These are phyloP conservation scores for Drosophila vallismaia DNA, from an alignment of 2,888 invertebrate species.

Conservation along the genomic window DNA sequence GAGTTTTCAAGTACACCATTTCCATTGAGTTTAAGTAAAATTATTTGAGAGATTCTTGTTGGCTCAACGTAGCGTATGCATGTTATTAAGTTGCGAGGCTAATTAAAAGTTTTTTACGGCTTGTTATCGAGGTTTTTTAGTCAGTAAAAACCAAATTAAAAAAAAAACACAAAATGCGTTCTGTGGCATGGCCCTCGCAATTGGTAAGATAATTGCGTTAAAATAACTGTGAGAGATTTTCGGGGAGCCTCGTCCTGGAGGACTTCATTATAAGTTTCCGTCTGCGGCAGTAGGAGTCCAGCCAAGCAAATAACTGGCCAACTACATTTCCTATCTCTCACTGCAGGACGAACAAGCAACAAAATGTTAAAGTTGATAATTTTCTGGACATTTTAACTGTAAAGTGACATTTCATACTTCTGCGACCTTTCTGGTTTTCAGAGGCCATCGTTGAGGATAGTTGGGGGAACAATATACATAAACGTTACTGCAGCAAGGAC, in stretches of 20 bases:
- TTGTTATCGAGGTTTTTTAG: slow-evolving; percentile 20
- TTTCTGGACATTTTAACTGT: slow-evolving; percentile 71
- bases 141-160: slow-evolving; percentile 23
- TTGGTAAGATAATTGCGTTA: slow-evolving; percentile 60
- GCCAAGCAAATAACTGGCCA: slow-evolving; percentile 34
- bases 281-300: slow-evolving; percentile 26
- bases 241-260: slow-evolving; percentile 46
- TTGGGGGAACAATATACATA: slow-evolving; percentile 62
- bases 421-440: slow-evolving; percentile 44
- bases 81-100: slow-evolving; percentile 56
- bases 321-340: slow-evolving; percentile 43
- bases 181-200: slow-evolving; percentile 23
- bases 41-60: slow-evolving; percentile 20
- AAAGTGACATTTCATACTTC: slow-evolving; percentile 67
- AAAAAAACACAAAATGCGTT: slow-evolving; percentile 2
- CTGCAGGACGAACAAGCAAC: slow-evolving; percentile 43
- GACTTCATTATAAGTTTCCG: slow-evolving; percentile 67
- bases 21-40: slow-evolving; percentile 4
- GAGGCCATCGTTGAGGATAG: slow-evolving; percentile 1
- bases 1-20: slow-evolving; percentile 1
- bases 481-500: slow-evolving; percentile 60
- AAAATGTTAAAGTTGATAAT: slow-evolving; percentile 70
- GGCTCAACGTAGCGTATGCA: slow-evolving; percentile 50
- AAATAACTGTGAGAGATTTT: slow-evolving; percentile 47
- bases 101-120: slow-evolving; percentile 65